Base-by-base conservation (phyloP, 2,888 invertebrate species). In the Pseudococcus viburni region DNA sequence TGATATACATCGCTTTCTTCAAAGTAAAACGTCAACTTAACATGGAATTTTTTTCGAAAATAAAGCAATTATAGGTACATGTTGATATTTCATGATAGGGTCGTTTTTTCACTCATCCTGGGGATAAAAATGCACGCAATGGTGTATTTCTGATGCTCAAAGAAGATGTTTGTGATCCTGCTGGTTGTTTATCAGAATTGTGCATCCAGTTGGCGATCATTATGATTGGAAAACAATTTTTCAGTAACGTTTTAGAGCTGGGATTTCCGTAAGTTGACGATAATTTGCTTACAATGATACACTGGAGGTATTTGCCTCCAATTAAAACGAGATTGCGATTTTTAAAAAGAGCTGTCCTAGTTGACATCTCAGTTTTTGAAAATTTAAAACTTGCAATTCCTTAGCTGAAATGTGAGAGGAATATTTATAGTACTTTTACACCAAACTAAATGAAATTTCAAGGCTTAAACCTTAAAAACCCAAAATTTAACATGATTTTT, bases 1-100 rank as follows among this genome's bases (percentile, higher is more conserved):
- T 99, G n/a, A 97, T 99, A 90, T 99, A 99, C 92, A 99, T 99
- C 88, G 99, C 99, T 0, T 99, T 99, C 92, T 98, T 99, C 92
- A 99, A 99, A 94, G 97, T 96, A 92, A 92, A 91, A 89, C 46
- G 2, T n/a, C 17, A 59, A n/a, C n/a, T 59, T n/a, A n/a, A 19
- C 1, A 59, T 8, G 0, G 4, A n/a, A 59, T n/a, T 6, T n/a
- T 5, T 55, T n/a, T 59, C 5, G 19, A 59, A 3, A 59, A 7
- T 59, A n/a, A 19, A 8, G n/a, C 12, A 3, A 55, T 55, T 55
- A 11, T 59, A 5, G 6, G 9, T 9, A 9, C 6, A 1, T 59
- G n/a, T 22, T 55, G 1, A 51, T 51, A 15, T n/a, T 55, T 17
- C n/a, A 33, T 17, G n/a, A 26, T 91, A 96, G 95, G 97, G 97